Percentiles rank a stretch among this genome's conserved stretches.
Evolutionary conservation across 2,113 vertebrate genomes (phyloP).

Genomic region (Aldabrachelys gigantea): DNA sequence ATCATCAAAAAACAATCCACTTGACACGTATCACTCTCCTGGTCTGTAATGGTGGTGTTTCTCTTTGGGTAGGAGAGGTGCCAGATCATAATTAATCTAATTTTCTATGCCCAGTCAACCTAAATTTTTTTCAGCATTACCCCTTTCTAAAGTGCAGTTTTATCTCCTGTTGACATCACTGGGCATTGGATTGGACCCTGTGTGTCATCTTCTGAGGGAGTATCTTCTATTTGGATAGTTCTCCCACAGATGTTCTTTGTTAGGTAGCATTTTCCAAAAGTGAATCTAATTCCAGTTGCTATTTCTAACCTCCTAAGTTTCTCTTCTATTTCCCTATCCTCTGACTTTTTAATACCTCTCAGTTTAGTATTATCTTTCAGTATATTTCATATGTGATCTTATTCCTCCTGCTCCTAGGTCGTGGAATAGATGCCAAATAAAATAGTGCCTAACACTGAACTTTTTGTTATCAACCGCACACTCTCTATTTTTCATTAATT

Average conservation of each 20-base stretch:
- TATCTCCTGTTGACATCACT: background rate
- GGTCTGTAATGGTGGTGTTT: background rate
- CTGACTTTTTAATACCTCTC: background rate
- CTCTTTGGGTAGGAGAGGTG: background rate
- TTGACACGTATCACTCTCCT: background rate
- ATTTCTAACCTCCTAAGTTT: background rate
- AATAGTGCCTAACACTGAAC: background rate
- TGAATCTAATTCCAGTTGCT: background rate
- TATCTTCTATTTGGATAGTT: background rate
- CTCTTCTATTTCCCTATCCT: background rate
- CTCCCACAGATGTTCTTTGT: background rate
- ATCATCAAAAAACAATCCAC: background rate
- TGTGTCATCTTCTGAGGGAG: background rate
- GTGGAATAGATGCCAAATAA: background rate
- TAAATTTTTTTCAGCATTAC: background rate
- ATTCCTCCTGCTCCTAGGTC: background rate
- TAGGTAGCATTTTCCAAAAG: background rate
- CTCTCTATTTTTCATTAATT: background rate
- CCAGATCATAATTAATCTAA: background rate
- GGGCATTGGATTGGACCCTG: background rate
- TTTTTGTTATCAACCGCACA: background rate
- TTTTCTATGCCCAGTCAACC: background rate
- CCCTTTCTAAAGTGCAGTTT: background rate
- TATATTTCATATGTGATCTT: background rate
- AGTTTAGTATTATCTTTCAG: background rate